Conservation (phyloP, 1,140 invertebrate genomes). For the Drepana arcuata region DNA sequence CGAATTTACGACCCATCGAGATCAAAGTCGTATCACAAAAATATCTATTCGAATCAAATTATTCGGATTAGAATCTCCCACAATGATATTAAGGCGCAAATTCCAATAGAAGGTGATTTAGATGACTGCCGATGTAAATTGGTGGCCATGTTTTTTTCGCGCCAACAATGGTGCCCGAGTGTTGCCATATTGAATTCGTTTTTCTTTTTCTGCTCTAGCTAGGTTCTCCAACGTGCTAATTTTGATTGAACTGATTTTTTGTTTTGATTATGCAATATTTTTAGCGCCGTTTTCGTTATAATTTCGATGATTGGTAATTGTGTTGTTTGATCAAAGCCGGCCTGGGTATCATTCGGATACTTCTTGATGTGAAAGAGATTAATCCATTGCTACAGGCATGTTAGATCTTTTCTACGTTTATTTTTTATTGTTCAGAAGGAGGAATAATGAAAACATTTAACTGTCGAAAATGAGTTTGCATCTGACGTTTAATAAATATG, state of each 20-base stretch:
- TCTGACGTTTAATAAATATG: too few relatives aligned
- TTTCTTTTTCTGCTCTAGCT: conserved; percentile 20
- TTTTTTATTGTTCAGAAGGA: conserved; percentile 6
- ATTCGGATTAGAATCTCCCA: conserved; percentile 13
- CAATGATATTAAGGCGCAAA: conserved; percentile 17
- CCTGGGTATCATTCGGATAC: conserved; percentile 14
- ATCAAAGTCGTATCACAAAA: conserved; percentile 36
- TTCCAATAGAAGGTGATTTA: conserved; percentile 13
- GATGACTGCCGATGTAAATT: conserved; percentile 18
- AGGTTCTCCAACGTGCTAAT: conserved; percentile 29
- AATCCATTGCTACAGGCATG: conserved; percentile 15
- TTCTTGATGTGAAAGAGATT: conserved; percentile 20
- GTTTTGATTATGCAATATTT: conserved; percentile 20
- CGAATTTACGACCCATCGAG: conserved; percentile 38
- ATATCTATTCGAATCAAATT: conserved; percentile 23
- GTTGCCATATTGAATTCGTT: conserved; percentile 24
- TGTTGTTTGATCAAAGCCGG: conserved; percentile 30
- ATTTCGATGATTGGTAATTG: conserved; percentile 15
- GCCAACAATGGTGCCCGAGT: conserved; percentile 21
- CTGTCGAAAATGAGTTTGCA: too few relatives aligned
- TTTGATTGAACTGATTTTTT: conserved; percentile 21
- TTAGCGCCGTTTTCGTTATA: conserved; percentile 13
- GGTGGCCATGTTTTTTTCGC: conserved; percentile 28
- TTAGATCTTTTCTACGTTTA: conserved; percentile 1
- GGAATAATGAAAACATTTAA: conserved; percentile 4